Evolutionary conservation across 37 sponge, comb jelly and placozoan species (phyloP), one percentile per base, ranked within the genome.

Genomic region (Halisarca cf. caerulea): DNA sequence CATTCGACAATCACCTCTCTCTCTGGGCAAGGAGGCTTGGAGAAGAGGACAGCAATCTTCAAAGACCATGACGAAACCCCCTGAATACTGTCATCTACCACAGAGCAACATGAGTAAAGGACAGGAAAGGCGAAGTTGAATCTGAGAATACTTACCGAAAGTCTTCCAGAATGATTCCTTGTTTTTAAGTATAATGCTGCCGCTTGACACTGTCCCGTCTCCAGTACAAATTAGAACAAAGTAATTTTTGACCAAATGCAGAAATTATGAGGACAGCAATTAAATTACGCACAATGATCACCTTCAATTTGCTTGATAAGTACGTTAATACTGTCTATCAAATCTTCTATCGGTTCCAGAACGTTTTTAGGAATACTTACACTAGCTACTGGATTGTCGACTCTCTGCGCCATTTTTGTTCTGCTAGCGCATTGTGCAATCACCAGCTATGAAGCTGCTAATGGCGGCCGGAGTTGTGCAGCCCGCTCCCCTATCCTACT

Each of bases 41-140:
- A 87, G 57, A 91, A 91, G 54, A 87, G 66, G 15, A 91, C 79
- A 6, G 88, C 82, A 51, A 91, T 32, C 61, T 87, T 91, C 18
- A 88, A 87, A 21, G 45, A 74, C 45, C 45, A 74, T 21, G 42
- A 44, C 25, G 77, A 37, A 6, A 74, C 6, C 27, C 35, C 35
- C 25, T 74, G 39, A 2, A 44, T 44, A 18, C 24, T 27, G 30
- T 44, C 42, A 44, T 74, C 77, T 74, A 24, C 17, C 6, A 25
- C 9, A 15, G 6, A 7, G n/a, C 30, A 28, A 28, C 64, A 62
- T 23, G 30, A 30, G 15, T 62, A 15, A 28, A 74, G 1, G 45
- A 2, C 3, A 25, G 2, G 45, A 27, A 7, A 74, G 77, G 42
- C 6, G 2, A 41, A 42, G 17, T 40, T n/a, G 6, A 6, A 47